Base-by-base conservation (phyloP, 2,888 invertebrate species). In the Microctonus hyperodae region DNA sequence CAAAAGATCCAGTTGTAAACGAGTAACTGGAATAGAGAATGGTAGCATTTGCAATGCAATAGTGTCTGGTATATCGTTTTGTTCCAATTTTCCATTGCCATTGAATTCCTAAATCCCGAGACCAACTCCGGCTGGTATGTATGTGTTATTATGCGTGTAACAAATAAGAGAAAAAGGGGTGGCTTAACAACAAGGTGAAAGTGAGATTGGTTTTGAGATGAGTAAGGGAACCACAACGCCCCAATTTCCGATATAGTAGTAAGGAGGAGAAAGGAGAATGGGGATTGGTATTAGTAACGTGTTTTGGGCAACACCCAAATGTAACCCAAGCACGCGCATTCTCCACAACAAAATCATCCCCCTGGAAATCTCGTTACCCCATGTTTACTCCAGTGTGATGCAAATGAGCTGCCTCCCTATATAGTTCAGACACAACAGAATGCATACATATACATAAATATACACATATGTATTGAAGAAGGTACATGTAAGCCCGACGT, bases 321-420 rank as follows among this genome's bases (percentile, higher is more conserved):
- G 37, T 68, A 60, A 67, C 61, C 71, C 64, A 71, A 70, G 59
- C 67, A 50, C 55, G 64, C 33, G 20, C 33, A 57, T 64, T 33
- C 48, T 57, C n/a, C 25, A 57, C 13, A 64, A 40, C 62, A 53
- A 55, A 62, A 53, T 62, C 53, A 53, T 62, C 28, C 37, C 64
- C 58, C 35, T 58, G 48, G 57, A 64, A 64, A 64, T 64, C 57
- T 61, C 72, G 75, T 77, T 79, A 77, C 75, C 77, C 37, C 74
- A 71, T 78, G 78, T 80, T 79, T 79, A 75, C 78, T 69, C 74
- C 73, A 76, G 71, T 81, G 78, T 81, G 74, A 82, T 82, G 81
- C 78, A 81, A 82, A 82, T 81, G 73, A 74, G 74, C 69, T 69
- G n/a, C 37, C 37, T 13, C n/a, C 37, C 37, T n/a, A 35, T 37